Evolutionary conservation across 2,888 invertebrate species (phyloP).

Genomic region (Apocheima hispidaria): DNA sequence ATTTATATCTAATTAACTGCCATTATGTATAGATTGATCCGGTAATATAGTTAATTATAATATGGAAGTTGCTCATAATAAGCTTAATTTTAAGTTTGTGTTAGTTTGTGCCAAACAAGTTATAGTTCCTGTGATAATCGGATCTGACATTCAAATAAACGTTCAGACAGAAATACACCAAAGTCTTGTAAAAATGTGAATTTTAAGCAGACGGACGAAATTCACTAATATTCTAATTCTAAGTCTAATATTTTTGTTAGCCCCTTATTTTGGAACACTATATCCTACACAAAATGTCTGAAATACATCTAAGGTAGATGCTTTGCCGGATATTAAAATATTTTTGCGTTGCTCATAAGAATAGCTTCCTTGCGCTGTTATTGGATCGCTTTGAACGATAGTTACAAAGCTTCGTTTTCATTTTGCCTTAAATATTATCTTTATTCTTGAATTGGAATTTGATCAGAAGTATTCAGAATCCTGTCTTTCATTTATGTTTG

Average conservation of each 20-base stretch:
- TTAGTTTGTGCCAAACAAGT: too few species aligned
- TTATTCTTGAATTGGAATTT: slow-evolving; percentile 35
- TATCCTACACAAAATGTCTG: not conserved
- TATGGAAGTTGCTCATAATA: too few species aligned
- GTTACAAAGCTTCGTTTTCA: slow-evolving; percentile 43
- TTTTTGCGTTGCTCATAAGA: slow-evolving; percentile 30
- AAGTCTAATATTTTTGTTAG: not conserved
- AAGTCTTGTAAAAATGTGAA: not conserved
- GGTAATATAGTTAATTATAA: too few species aligned
- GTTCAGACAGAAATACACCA: too few species aligned
- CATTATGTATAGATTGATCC: too few species aligned
- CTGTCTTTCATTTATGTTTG: not conserved
- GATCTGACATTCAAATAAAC: too few species aligned
- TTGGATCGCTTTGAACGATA: slow-evolving; percentile 42
- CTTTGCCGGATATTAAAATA: slow-evolving; percentile 36
- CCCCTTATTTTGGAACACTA: not conserved
- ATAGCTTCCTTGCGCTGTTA: slow-evolving; percentile 36
- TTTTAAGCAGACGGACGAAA: not conserved
- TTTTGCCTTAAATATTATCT: slow-evolving; percentile 36
- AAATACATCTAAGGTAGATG: not conserved
- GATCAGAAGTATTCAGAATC: slow-evolving; percentile 27
- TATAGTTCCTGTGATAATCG: too few species aligned
- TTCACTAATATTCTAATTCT: not conserved
- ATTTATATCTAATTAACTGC: too few species aligned
- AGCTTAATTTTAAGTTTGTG: too few species aligned